phyloP scores from a whole-genome alignment of 1,140 invertebrate genomes.

The Aphis craccivora region DNA sequence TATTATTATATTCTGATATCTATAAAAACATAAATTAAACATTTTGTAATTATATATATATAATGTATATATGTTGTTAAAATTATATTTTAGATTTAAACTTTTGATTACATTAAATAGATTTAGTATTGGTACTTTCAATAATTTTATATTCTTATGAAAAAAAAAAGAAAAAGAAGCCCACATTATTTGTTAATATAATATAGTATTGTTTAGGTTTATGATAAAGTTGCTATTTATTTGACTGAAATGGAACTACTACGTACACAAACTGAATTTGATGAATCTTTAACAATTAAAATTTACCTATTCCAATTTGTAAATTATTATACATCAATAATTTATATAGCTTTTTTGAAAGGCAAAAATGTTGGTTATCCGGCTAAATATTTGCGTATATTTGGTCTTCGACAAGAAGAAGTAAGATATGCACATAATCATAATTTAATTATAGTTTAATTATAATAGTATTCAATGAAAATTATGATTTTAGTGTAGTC shows the following conservation, averaged over 20 bases:
- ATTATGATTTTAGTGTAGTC: conserved; percentile 71
- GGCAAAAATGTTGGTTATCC: conserved; percentile 91
- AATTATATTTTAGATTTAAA: background rate
- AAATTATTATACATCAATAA: conserved; percentile 98
- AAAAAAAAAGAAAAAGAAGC: background rate
- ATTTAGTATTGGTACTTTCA: background rate
- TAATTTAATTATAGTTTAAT: too few relatives aligned
- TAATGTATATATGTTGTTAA: too few relatives aligned
- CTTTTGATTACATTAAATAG: background rate
- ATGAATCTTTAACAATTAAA: conserved; percentile 95
- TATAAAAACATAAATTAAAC: too few relatives aligned
- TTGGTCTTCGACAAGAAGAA: conserved; percentile 84
- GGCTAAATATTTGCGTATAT: conserved; percentile 77
- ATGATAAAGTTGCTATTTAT: conserved; percentile 87
- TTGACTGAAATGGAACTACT: conserved; percentile 94
- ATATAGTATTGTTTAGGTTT: conserved; percentile 72
- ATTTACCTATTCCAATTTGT: conserved; percentile 98
- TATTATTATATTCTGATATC: too few relatives aligned
- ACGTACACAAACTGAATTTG: conserved; percentile 96
- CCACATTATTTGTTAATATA: background rate
- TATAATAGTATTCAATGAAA: conserved; percentile 1
- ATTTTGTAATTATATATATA: background rate
- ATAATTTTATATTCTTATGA: background rate
- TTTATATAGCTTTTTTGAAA: conserved; percentile 98
- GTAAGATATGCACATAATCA: conserved; percentile 65